Conservation (phyloP, 2,797 vertebrate genomes). For the Simalia tracyae region DNA sequence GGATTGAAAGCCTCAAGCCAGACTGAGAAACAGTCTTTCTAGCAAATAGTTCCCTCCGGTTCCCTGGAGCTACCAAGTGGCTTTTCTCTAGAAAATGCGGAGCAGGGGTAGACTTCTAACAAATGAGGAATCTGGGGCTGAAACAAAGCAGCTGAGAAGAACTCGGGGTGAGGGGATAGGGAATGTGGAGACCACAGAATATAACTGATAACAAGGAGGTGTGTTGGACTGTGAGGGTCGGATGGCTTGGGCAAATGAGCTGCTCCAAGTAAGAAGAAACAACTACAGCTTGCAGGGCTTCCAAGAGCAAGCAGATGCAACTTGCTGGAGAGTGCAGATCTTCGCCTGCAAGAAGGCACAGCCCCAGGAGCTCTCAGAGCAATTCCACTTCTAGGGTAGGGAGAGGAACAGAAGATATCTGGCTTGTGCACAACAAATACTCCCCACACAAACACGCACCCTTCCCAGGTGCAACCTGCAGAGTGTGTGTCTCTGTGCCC, state of each 20-base stretch:
- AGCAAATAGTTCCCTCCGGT: slow-evolving; percentile 46
- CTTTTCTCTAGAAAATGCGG: slow-evolving; percentile 42
- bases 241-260: slow-evolving; percentile 31
- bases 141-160: accelerated
- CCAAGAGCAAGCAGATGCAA: slow-evolving; percentile 31
- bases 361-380: slow-evolving; percentile 38
- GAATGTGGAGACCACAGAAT: too few species aligned
- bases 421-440: too few species aligned
- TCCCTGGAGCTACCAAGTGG: slow-evolving; percentile 41
- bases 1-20: accelerated
- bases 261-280: slow-evolving; percentile 43
- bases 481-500: neutral
- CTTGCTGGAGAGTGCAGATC: neutral
- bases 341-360: neutral
- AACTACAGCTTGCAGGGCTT: slow-evolving; percentile 39
- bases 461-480: neutral
- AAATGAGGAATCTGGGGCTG: neutral
- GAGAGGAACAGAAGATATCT: neutral
- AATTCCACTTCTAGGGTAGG: slow-evolving; percentile 17
- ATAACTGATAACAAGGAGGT: neutral
- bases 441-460: too few species aligned
- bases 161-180: neutral
- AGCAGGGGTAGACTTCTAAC: slow-evolving; percentile 40
- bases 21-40: slow-evolving; percentile 32
- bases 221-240: neutral